Conservation (phyloP, 2,888 invertebrate genomes). For the Andrena dorsata region DNA sequence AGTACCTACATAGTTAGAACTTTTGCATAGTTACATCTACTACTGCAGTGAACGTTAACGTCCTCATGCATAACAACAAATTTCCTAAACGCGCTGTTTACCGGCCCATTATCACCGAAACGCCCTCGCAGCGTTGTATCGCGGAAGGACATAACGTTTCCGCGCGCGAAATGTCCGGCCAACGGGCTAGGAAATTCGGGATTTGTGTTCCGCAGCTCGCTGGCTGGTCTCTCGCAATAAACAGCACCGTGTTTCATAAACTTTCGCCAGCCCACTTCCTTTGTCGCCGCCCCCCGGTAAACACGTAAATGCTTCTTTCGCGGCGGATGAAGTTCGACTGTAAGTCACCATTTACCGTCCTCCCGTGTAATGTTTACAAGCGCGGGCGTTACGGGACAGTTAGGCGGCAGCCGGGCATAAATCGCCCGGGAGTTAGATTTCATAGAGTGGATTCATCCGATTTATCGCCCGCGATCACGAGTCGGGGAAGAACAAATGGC, state of each 20-base stretch:
- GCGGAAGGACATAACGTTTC: slow-evolving; percentile 34
- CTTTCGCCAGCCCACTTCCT: slow-evolving; percentile 43
- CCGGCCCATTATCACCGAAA: slow-evolving; percentile 1
- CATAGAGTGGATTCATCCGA: slow-evolving; percentile 12
- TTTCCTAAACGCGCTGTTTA: slow-evolving; percentile 6
- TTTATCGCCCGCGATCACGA: slow-evolving; percentile 8
- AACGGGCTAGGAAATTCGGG: slow-evolving; percentile 32
- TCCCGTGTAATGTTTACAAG: slow-evolving; percentile 43
- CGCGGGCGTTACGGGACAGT: slow-evolving; percentile 31
- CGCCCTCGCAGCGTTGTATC: background rate
- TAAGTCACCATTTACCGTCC: slow-evolving; percentile 58
- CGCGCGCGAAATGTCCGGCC: slow-evolving; percentile 19
- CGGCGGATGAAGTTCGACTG: slow-evolving; percentile 48
- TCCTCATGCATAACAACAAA: background rate
- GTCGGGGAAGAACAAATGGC: background rate
- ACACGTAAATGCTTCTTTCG: slow-evolving; percentile 64
- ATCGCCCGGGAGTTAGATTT: slow-evolving; percentile 21
- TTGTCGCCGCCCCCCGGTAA: slow-evolving; percentile 49
- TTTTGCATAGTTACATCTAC: too few species aligned
- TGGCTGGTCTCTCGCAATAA: slow-evolving; percentile 45
- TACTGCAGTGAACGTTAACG: background rate
- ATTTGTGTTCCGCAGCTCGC: slow-evolving; percentile 37
- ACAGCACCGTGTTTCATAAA: slow-evolving; percentile 66
- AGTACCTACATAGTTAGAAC: too few species aligned
- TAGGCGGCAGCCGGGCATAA: slow-evolving; percentile 35